Conservation (phyloP, 2,113 vertebrate species). For the Prunella fulvescens region DNA sequence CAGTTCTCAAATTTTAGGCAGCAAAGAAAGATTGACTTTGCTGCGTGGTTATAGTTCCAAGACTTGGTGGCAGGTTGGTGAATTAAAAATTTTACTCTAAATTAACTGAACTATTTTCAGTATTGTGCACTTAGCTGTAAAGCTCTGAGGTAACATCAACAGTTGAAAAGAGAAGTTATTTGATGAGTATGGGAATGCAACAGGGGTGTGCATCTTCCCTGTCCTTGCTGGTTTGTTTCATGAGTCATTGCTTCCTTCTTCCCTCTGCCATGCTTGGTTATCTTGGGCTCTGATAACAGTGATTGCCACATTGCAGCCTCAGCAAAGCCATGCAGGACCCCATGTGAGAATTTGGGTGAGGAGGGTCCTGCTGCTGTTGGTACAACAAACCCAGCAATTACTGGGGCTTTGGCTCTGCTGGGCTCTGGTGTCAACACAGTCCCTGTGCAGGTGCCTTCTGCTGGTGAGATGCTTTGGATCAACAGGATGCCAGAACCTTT, state of each 20-base stretch:
- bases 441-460: background rate
- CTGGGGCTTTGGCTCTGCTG: background rate
- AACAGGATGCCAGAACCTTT: background rate
- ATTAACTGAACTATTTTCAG: background rate
- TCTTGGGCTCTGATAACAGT: background rate
- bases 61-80: background rate
- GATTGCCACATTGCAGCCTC: background rate
- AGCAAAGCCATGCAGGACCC: background rate
- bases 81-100: background rate
- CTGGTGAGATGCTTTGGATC: background rate
- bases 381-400: background rate
- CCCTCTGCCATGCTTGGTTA: background rate
- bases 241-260: background rate
- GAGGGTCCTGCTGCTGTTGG: background rate
- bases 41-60: background rate
- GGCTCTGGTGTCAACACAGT: background rate
- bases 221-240: background rate
- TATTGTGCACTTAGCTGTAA: background rate
- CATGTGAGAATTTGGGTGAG: background rate
- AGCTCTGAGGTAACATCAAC: constrained; percentile 15
- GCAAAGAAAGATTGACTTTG: background rate
- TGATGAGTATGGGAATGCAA: background rate
- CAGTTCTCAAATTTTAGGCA: background rate
- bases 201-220: background rate
- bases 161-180: background rate